These are phyloP conservation scores for Actenoides lindsayi DNA, from an alignment of 2,113 vertebrate species.

Conservation along the genomic window DNA sequence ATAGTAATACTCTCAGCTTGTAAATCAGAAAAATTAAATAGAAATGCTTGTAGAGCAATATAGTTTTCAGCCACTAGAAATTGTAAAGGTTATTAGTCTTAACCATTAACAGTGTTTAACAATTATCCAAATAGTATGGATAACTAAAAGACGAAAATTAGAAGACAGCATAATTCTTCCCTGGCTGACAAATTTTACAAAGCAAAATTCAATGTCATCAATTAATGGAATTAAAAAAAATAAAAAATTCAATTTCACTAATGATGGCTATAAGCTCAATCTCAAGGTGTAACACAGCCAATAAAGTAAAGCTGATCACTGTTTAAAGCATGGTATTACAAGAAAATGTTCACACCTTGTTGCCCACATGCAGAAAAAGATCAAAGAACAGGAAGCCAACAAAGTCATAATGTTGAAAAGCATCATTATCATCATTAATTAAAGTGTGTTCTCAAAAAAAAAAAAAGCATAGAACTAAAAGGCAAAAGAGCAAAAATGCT, in stretches of 20 bases:
- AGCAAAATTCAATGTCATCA: neutral
- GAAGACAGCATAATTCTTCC: neutral
- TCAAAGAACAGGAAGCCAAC: neutral
- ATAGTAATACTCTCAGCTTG: neutral
- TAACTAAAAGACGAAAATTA: neutral
- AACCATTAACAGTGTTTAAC: neutral
- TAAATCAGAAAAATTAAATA: neutral
- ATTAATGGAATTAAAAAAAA: neutral
- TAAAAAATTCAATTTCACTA: neutral
- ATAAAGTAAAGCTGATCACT: neutral
- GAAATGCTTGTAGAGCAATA: neutral
- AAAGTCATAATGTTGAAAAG: neutral
- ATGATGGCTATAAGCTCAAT: neutral
- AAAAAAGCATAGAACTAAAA: neutral
- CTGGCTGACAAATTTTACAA: neutral
- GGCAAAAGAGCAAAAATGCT: neutral
- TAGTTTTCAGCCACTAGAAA: neutral
- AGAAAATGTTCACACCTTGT: neutral
- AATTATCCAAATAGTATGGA: neutral
- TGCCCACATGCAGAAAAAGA: neutral
- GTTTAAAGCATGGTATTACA: neutral
- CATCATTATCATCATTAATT: neutral
- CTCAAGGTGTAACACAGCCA: neutral
- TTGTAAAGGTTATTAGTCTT: neutral
- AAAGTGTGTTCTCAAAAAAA: neutral